Base-by-base conservation (phyloP, 1,140 invertebrate genomes). In the Nixonia krombeini region DNA sequence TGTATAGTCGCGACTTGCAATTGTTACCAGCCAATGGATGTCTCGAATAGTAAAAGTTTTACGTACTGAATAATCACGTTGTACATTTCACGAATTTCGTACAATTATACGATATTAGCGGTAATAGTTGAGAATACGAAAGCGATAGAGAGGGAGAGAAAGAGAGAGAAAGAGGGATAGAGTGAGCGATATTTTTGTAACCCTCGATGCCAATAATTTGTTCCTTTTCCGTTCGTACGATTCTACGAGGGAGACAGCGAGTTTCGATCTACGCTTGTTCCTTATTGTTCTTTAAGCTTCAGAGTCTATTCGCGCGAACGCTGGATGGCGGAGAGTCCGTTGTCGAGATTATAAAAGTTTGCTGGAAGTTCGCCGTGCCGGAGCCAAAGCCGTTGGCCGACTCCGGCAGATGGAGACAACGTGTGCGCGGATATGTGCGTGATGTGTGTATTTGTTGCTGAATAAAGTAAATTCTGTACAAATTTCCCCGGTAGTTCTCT, bases 271-370 rank as follows among this genome's bases (percentile, higher is more conserved):
- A 56, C 56, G 56, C 64, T 62, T 68, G 57, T 68, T 68, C 57
- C n/a, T 63, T 69, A 63, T 58, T 63, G 66, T 63, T 69, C 58
- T 69, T 62, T 69, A 69, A 62, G 65, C 57, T 69, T 63, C 62
- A 64, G 55, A 70, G 59, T 70, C 66, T 63, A 63, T 70, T 63
- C 65, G 65, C 58, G 58, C 65, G 58, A 69, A 47, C 55, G 50
- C 55, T 51, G 65, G 63, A 69, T 69, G 52, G 57, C 53, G 63
- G 58, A 69, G 66, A 58, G 59, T 59, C 66, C 49, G 59, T 53
- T 57, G 58, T 69, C 53, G 66, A 69, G 63, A 69, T 63, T 63
- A 69, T 63, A 52, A 63, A 69, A 69, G 66, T 59, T 69, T 69
- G 45, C 58, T 53, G 66, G 59, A 64, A 70, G 67, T 70, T 70